Conservation (phyloP, 2,888 invertebrate genomes). For the Aleiodes testaceus region DNA sequence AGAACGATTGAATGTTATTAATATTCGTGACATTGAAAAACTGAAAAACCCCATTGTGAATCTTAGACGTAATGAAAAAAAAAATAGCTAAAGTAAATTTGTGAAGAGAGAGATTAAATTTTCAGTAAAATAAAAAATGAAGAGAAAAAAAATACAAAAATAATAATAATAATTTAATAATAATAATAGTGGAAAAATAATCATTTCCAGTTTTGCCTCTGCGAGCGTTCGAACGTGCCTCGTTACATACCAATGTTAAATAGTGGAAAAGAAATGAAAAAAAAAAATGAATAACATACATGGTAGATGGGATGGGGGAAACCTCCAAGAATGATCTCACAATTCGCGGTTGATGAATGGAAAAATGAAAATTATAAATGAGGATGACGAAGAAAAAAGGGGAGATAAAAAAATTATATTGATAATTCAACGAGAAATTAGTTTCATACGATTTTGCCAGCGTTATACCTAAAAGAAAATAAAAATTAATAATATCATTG, state of each 20-base stretch:
- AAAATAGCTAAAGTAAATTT: conserved; percentile 26
- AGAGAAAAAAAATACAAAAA: conserved; percentile 17
- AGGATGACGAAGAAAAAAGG: conserved; percentile 39
- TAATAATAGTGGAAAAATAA: conserved; percentile 32
- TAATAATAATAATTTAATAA: background rate
- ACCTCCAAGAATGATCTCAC: conserved; percentile 15
- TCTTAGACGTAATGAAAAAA: background rate
- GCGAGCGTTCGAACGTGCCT: conserved; percentile 53
- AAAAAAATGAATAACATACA: conserved; percentile 27
- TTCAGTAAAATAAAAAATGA: conserved; percentile 34
- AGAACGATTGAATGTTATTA: too few relatives aligned
- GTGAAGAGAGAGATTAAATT: conserved; percentile 31
- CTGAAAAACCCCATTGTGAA: too few relatives aligned
- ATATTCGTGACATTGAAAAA: too few relatives aligned
- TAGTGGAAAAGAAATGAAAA: conserved; percentile 21
- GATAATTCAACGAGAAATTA: conserved; percentile 60
- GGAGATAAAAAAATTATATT: conserved; percentile 44
- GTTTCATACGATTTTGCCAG: conserved; percentile 61
- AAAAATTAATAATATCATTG: conserved; percentile 23
- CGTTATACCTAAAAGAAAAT: conserved; percentile 48
- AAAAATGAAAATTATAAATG: conserved; percentile 14
- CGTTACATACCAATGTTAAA: background rate
- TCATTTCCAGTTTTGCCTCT: conserved; percentile 51
- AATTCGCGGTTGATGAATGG: conserved; percentile 24
- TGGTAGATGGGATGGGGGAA: conserved; percentile 31